Base-by-base conservation (phyloP, 2,113 vertebrate genomes). In the Syngnathus scovelli region DNA sequence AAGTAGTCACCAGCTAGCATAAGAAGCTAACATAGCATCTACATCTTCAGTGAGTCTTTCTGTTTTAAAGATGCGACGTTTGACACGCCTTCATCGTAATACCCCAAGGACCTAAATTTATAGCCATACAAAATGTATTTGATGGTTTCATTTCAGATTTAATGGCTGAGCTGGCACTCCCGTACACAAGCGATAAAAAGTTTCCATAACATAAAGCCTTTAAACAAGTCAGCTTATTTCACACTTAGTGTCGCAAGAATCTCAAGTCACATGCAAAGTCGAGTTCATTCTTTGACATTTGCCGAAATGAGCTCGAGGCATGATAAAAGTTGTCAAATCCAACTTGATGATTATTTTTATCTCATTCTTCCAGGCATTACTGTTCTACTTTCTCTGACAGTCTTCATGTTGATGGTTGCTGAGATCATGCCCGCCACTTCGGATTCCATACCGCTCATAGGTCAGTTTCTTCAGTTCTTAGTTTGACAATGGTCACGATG, bases 331-430 rank as follows among this genome's bases (percentile, higher is more conserved):
- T 52, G 27, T 52, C 9, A 54, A 54, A 8, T 54, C 48, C 48
- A 23, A 23, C 51, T 55, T 55, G 8, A 36, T 46, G 27, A 33
- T 39, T 62, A 4, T 46, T 27, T 44, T 51, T 67, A 12, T 69
- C 19, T 69, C 15, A 33, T 78, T 63, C 74, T 76, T 70, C 27
- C 75, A 91, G 88, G 88, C 61, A 90, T 90, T 75, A 90, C 88
- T 12, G 84, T 85, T 81, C 83, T 90, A 52, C 88, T 90, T 27
- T 90, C 88, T 72, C 78, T 89, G 67, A 90, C 88, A 0, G 87
- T 90, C 81, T 90, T 90, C 86, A 89, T 89, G 87, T 69, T 90
- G 79, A 87, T 90, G 82, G 87, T 90, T 46, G 88, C 88, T 68
- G 88, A 90, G 82, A 90, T 89, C 54, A 90, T 90, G 88, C 88